A percentile compares a stretch with the other conserved stretches of the same genome.
These are phyloP conservation scores for Coendou prehensilis DNA, from an alignment of 2,797 vertebrate species.

Conservation along the genomic window DNA sequence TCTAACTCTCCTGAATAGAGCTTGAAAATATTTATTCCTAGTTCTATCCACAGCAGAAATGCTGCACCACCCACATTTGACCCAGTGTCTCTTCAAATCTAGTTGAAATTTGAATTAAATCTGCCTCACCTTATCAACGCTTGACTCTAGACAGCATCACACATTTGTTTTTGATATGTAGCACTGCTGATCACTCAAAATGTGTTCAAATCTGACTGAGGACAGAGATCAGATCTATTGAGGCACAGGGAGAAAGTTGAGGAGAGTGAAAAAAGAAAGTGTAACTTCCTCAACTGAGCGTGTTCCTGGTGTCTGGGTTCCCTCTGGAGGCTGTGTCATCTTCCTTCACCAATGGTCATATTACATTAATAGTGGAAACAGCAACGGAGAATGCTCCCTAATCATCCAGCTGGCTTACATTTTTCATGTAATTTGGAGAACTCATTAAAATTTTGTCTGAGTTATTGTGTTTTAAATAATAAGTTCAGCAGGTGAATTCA, in stretches of 20 bases:
- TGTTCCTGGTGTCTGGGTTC: background rate
- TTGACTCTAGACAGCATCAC: background rate
- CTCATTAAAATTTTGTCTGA: constrained; percentile 9
- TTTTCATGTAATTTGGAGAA: constrained; percentile 9
- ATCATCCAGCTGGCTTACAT: background rate
- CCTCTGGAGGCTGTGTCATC: background rate
- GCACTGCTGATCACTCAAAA: background rate
- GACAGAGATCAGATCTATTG: background rate
- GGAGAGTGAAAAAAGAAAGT: background rate
- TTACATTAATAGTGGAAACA: background rate
- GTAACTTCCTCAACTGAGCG: background rate
- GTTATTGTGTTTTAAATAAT: background rate
- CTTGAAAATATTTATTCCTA: background rate
- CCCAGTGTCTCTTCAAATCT: background rate
- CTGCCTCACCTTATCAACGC: background rate
- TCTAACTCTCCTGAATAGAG: background rate
- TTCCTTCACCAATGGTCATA: background rate
- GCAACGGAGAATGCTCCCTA: background rate
- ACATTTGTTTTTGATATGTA: background rate
- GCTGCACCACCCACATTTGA: background rate
- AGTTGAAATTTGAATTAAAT: background rate
- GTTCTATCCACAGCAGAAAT: background rate
- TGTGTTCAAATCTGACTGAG: background rate
- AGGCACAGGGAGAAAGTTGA: background rate
- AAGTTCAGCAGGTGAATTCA: background rate